phyloP scores from a whole-genome alignment of 2,888 invertebrate genomes.

The Microctonus hyperodae region DNA sequence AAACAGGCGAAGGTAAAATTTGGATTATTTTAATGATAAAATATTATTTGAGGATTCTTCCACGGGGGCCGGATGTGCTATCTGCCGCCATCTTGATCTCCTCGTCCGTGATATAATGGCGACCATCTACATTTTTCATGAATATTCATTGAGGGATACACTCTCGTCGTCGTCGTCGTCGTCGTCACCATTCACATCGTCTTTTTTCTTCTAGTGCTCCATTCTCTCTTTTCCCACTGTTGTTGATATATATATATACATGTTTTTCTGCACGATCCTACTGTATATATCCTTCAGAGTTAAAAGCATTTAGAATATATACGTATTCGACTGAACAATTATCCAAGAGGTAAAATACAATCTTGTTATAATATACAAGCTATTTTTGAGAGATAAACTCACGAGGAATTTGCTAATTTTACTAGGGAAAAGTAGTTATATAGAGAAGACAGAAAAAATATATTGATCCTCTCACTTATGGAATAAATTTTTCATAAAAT shows the following conservation, averaged over 20 bases:
- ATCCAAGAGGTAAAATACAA: constrained; percentile 32
- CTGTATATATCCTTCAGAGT: background rate
- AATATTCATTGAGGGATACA: constrained; percentile 45
- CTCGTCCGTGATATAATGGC: constrained; percentile 42
- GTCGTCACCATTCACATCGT: constrained; percentile 19
- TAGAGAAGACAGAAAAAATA: background rate
- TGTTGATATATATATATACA: too few relatives aligned
- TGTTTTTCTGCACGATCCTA: background rate
- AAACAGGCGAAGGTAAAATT: background rate
- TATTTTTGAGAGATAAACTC: background rate
- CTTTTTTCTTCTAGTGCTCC: constrained; percentile 4
- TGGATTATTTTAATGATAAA: background rate
- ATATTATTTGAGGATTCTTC: background rate
- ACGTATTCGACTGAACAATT: constrained; percentile 26
- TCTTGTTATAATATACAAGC: background rate
- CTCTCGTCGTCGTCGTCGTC: constrained; percentile 38
- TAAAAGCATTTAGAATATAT: constrained; percentile 1
- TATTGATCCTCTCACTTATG: background rate
- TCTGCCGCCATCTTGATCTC: constrained; percentile 45
- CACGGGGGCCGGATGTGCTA: constrained; percentile 38
- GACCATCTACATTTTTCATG: constrained; percentile 45
- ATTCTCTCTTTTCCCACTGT: constrained; percentile 16
- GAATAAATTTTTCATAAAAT: background rate
- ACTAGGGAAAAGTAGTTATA: background rate
- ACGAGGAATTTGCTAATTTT: background rate